phyloP scores from a whole-genome alignment of 2,888 invertebrate genomes.

The Cheilosia impressa region DNA sequence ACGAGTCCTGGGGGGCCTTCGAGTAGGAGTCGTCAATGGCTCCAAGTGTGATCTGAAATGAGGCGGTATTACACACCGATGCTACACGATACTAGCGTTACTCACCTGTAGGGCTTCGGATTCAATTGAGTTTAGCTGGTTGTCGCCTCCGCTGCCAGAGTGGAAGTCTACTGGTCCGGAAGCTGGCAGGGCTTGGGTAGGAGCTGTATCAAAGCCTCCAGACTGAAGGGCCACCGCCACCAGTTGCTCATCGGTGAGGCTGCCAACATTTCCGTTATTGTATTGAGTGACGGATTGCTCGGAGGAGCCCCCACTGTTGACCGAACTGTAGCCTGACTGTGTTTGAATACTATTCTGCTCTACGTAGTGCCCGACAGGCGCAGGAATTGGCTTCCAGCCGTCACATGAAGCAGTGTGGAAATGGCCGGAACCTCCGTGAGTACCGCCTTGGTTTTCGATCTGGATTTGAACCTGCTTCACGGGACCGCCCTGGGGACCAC shows the following conservation, averaged over 20 bases:
- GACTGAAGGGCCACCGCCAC: slow-evolving; percentile 82
- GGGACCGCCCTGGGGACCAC: slow-evolving; percentile 83
- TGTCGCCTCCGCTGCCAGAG: slow-evolving; percentile 63
- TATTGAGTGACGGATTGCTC: slow-evolving; percentile 54
- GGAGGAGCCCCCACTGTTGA: slow-evolving; percentile 77
- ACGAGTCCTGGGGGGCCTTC: slow-evolving; percentile 84
- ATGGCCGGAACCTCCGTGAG: slow-evolving; percentile 81
- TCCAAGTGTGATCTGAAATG: slow-evolving; percentile 79
- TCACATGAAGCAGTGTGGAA: slow-evolving; percentile 86
- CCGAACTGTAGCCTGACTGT: slow-evolving; percentile 81
- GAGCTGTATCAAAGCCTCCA: slow-evolving; percentile 74
- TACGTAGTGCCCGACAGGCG: slow-evolving; percentile 84
- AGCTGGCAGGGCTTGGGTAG: slow-evolving; percentile 74
- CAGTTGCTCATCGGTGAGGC: slow-evolving; percentile 81
- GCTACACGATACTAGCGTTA: background rate
- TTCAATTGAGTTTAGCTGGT: slow-evolving; percentile 78
- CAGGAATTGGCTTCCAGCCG: slow-evolving; percentile 94
- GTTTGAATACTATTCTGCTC: slow-evolving; percentile 81
- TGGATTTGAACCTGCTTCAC: slow-evolving; percentile 85
- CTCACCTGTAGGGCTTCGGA: slow-evolving; percentile 78
- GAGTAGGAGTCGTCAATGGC: slow-evolving; percentile 81
- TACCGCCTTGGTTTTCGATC: slow-evolving; percentile 80
- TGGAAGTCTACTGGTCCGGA: slow-evolving; percentile 77
- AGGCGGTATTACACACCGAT: slow-evolving; percentile 79
- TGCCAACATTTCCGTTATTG: slow-evolving; percentile 76